Evolutionary conservation across 1,140 invertebrate genomes (phyloP).

Genomic region (Cydia strobilella): DNA sequence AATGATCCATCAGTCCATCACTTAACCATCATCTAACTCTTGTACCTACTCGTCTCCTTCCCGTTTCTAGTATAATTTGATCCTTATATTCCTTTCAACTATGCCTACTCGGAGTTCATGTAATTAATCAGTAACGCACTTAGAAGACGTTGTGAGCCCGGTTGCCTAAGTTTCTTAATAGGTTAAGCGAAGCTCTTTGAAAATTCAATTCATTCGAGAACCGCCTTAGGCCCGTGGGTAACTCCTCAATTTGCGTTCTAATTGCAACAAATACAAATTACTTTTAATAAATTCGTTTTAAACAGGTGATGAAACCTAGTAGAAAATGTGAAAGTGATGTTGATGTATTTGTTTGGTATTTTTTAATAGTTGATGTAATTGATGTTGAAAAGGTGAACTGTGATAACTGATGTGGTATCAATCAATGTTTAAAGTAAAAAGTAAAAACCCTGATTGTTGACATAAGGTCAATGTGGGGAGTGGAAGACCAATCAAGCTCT

Average conservation of each 20-base stretch:
- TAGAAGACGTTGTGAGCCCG: background rate
- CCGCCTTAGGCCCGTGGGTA: constrained; percentile 13
- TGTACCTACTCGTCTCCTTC: background rate
- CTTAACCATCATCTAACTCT: background rate
- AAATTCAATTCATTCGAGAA: constrained; percentile 28
- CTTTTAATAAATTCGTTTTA: constrained; percentile 16
- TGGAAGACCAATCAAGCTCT: too few species aligned
- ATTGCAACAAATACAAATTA: constrained; percentile 24
- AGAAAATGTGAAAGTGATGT: background rate
- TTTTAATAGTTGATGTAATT: background rate
- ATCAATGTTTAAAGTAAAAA: background rate
- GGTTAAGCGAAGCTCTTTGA: constrained; percentile 25
- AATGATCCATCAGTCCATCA: background rate
- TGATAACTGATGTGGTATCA: background rate
- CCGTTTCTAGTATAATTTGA: background rate
- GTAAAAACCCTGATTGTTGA: too few species aligned
- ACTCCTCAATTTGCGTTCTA: constrained; percentile 16
- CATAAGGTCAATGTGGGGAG: too few species aligned
- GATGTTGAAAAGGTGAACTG: background rate
- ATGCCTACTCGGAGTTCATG: background rate
- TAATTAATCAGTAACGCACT: background rate
- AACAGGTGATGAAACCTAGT: background rate
- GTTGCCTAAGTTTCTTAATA: constrained; percentile 29
- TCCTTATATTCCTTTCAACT: background rate
- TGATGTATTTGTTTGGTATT: too few species aligned